phyloP scores from a whole-genome alignment of 2,113 vertebrate species.

The Cryptotis parvus region DNA sequence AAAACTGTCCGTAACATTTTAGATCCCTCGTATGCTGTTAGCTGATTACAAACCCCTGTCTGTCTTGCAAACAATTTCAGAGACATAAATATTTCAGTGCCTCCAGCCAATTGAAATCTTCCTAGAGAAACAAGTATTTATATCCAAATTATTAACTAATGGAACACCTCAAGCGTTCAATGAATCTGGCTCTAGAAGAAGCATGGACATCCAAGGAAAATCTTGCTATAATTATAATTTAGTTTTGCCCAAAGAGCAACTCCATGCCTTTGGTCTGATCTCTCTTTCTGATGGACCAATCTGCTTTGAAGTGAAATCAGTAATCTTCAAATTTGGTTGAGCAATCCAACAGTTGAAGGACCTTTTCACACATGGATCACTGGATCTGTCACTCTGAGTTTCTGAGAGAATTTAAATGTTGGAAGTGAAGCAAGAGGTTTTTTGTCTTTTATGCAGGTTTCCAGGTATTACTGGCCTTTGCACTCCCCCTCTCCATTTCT shows the following conservation, averaged over 20 bases:
- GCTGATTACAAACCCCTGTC: background rate
- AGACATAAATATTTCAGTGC: background rate
- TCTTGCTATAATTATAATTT: background rate
- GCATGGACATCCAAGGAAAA: background rate
- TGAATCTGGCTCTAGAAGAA: background rate
- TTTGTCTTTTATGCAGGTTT: background rate
- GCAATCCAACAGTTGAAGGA: background rate
- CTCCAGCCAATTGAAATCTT: slow-evolving; percentile 23
- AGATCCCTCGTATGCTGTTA: background rate
- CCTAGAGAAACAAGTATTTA: background rate
- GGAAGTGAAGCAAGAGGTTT: background rate
- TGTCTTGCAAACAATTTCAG: background rate
- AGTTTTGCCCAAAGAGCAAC: background rate
- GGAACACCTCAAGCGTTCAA: background rate
- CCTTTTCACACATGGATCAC: background rate
- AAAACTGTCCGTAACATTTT: background rate
- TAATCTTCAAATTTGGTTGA: background rate
- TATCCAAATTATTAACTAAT: background rate
- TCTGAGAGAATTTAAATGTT: background rate
- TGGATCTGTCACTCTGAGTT: background rate
- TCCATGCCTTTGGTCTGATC: background rate
- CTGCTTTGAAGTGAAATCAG: background rate
- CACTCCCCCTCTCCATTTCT: background rate
- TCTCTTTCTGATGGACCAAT: background rate
- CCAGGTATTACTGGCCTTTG: background rate